Conservation (phyloP, 1,140 invertebrate species). For the Ctenoplectra terminalis region DNA sequence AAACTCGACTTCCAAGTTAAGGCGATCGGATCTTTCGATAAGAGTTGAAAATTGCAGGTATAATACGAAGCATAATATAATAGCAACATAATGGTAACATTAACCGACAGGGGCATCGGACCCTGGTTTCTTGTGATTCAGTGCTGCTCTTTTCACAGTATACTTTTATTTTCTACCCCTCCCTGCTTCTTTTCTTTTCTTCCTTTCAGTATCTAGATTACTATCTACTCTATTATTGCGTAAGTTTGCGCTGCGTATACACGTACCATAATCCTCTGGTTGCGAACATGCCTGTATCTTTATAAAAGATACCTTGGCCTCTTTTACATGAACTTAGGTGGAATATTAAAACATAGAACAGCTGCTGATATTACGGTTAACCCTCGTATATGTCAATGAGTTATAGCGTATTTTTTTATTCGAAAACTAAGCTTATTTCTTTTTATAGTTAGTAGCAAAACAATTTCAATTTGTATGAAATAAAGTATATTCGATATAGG, state of each 20-base stretch:
- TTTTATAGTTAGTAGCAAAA: no score
- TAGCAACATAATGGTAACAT: slow-evolving; percentile 78
- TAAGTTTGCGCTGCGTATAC: slow-evolving; percentile 18
- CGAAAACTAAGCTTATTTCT: no score
- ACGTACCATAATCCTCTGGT: slow-evolving; percentile 13
- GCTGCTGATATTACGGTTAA: neutral
- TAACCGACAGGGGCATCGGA: slow-evolving; percentile 67
- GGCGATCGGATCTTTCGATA: slow-evolving; percentile 78
- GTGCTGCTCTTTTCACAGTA: slow-evolving; percentile 78
- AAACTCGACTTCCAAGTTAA: slow-evolving; percentile 49
- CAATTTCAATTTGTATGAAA: no score
- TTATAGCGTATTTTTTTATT: neutral
- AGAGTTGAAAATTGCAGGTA: slow-evolving; percentile 80
- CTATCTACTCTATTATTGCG: slow-evolving; percentile 61
- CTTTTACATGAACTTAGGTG: neutral
- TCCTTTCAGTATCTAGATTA: slow-evolving; percentile 63
- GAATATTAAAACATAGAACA: neutral
- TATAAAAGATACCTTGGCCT: slow-evolving; percentile 2
- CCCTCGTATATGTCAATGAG: neutral
- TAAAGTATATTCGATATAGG: no score
- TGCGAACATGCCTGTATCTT: neutral
- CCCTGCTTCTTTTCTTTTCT: slow-evolving; percentile 48
- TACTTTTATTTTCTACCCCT: slow-evolving; percentile 39
- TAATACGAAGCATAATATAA: slow-evolving; percentile 74
- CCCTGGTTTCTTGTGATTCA: slow-evolving; percentile 63